phyloP scores from a whole-genome alignment of 2,888 invertebrate genomes.

The Dione vanillae region DNA sequence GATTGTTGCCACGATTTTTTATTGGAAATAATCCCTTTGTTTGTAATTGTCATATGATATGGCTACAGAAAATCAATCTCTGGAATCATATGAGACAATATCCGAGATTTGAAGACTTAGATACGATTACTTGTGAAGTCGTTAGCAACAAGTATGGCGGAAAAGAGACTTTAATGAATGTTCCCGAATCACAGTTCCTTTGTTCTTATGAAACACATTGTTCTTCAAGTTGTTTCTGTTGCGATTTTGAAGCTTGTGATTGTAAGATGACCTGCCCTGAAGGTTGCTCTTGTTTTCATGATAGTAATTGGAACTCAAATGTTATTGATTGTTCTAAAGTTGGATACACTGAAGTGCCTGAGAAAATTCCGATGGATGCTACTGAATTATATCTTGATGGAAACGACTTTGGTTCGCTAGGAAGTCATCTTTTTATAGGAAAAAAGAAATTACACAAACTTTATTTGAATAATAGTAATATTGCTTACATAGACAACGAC shows the following conservation, averaged over 20 bases:
- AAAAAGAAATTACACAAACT: conserved; percentile 91
- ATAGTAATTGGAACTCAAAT: conserved; percentile 92
- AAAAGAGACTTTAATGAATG: conserved; percentile 87
- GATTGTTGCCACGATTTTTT: conserved; percentile 90
- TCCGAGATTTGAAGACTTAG: conserved; percentile 91
- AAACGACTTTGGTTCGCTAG: conserved; percentile 89
- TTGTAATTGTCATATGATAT: conserved; percentile 95
- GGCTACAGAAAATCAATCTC: conserved; percentile 91
- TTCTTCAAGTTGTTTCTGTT: conserved; percentile 93
- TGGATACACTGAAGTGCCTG: conserved; percentile 88
- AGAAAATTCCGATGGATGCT: conserved; percentile 94
- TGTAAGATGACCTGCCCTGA: conserved; percentile 95
- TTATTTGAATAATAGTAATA: conserved; percentile 90
- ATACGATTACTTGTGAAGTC: conserved; percentile 89
- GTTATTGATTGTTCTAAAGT: conserved; percentile 92
- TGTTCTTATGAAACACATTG: conserved; percentile 93
- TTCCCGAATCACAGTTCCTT: conserved; percentile 90
- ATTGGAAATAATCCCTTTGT: conserved; percentile 93
- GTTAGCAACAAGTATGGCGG: conserved; percentile 87
- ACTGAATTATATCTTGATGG: conserved; percentile 94
- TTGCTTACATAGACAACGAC: conserved; percentile 89
- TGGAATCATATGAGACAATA: conserved; percentile 89
- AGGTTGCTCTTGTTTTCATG: conserved; percentile 93
- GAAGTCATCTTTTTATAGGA: conserved; percentile 93
- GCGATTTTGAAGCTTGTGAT: conserved; percentile 94